These are phyloP conservation scores for Pomacea maculata DNA, from an alignment of 1,140 invertebrate genomes.

Conservation along the genomic window DNA sequence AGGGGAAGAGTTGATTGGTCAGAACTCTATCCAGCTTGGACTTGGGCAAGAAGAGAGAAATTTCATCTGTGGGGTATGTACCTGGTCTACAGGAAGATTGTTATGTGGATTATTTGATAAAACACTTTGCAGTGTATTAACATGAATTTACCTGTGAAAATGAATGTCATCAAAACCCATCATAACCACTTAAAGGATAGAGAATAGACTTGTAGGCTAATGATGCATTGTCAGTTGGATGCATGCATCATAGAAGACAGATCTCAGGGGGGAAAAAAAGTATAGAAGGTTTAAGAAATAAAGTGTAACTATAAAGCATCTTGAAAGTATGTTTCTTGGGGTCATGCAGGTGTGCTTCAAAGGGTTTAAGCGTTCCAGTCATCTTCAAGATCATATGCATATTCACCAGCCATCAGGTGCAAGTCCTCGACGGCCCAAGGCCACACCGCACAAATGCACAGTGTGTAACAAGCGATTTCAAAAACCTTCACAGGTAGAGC, in stretches of 20 bases:
- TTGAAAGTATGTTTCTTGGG: not conserved
- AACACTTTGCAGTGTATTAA: no score
- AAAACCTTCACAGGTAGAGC: constrained; percentile 63
- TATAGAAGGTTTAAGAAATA: no score
- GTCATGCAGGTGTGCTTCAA: constrained; percentile 56
- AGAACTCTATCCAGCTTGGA: constrained; percentile 27
- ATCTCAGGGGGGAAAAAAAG: no score
- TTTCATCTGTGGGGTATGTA: constrained; percentile 37
- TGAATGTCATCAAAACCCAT: no score
- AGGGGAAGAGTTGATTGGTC: constrained; percentile 28
- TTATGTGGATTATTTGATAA: not conserved
- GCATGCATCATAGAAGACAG: no score
- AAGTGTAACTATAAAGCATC: no score
- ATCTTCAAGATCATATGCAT: constrained; percentile 59
- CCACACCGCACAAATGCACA: constrained; percentile 53
- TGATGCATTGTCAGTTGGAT: no score
- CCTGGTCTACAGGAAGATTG: not conserved
- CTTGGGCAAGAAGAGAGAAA: constrained; percentile 28
- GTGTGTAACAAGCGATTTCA: constrained; percentile 63
- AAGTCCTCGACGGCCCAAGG: constrained; percentile 22
- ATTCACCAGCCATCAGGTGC: constrained; percentile 17
- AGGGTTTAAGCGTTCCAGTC: constrained; percentile 55
- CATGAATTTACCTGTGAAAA: no score
- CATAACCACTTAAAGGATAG: no score
- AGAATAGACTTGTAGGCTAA: no score